phyloP scores from a whole-genome alignment of 2,797 vertebrate genomes.

The Labroides dimidiatus region DNA sequence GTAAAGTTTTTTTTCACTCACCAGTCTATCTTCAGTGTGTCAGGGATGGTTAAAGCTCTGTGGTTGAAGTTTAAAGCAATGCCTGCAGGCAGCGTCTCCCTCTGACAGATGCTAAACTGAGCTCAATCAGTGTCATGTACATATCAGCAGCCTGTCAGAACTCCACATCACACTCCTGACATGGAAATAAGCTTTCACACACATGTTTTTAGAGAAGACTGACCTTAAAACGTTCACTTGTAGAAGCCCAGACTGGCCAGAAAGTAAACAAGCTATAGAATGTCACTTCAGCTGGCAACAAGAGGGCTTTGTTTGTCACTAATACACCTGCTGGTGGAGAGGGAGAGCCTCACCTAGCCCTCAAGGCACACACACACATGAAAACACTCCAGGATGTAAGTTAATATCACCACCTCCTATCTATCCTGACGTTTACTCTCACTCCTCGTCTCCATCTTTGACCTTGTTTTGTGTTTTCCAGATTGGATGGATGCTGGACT shows the following conservation, averaged over 20 bases:
- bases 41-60: background rate
- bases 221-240: conserved; percentile 30
- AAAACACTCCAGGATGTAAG: conserved; percentile 25
- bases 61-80: background rate
- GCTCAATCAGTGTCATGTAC: conserved; percentile 24
- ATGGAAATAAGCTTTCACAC: conserved; percentile 3
- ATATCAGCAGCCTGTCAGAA: conserved; percentile 18
- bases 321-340: conserved; percentile 44
- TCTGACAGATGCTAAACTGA: conserved; percentile 21
- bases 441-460: conserved; percentile 2
- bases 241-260: conserved; percentile 14
- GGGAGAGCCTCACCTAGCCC: conserved; percentile 57
- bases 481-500: conserved; percentile 9
- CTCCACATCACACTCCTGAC: conserved; percentile 22
- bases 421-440: background rate
- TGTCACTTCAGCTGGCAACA: conserved; percentile 40
- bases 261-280: conserved; percentile 10
- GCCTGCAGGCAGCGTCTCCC: background rate
- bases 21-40: background rate
- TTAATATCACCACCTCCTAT: conserved; percentile 7
- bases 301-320: conserved; percentile 41
- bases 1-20: conserved; percentile 76
- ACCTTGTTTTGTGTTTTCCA: background rate
- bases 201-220: background rate
- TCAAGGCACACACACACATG: conserved; percentile 29